Evolutionary conservation across 2,888 invertebrate species (phyloP).

Genomic region (Mesochorus sp.): DNA sequence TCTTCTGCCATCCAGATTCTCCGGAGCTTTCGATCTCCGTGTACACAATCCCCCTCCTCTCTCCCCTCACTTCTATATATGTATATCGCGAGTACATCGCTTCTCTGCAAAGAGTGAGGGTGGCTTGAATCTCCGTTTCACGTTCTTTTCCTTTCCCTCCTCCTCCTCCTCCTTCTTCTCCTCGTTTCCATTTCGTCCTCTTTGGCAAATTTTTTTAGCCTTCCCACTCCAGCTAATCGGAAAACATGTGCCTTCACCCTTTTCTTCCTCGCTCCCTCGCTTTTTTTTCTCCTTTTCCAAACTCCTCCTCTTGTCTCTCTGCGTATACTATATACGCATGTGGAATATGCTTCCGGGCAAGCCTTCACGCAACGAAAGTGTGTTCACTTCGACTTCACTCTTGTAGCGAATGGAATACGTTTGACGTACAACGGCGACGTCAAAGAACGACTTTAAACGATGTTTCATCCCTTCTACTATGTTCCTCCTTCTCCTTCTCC

Average conservation of each 20-base stretch:
- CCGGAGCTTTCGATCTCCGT: slow-evolving; percentile 34
- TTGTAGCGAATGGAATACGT: slow-evolving; percentile 49
- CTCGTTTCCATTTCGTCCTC: slow-evolving; percentile 31
- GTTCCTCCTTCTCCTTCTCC: not conserved
- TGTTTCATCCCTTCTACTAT: slow-evolving; percentile 20
- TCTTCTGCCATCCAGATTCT: slow-evolving; percentile 24
- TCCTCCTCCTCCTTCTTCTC: slow-evolving; percentile 36
- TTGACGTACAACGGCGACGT: slow-evolving; percentile 71
- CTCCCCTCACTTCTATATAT: not conserved
- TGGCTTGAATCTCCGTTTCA: slow-evolving; percentile 37
- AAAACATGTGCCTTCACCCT: slow-evolving; percentile 59
- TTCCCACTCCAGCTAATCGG: slow-evolving; percentile 47
- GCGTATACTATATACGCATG: slow-evolving; percentile 35
- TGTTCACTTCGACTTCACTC: slow-evolving; percentile 52
- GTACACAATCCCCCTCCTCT: not conserved
- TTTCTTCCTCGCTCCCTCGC: slow-evolving; percentile 61
- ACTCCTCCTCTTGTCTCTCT: slow-evolving; percentile 22
- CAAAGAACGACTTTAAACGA: slow-evolving; percentile 69
- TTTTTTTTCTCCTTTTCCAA: slow-evolving; percentile 51
- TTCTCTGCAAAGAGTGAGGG: slow-evolving; percentile 33
- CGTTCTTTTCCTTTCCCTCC: slow-evolving; percentile 45
- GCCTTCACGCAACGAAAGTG: slow-evolving; percentile 30
- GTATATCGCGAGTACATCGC: slow-evolving; percentile 19
- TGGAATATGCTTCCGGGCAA: slow-evolving; percentile 22
- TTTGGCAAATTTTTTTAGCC: slow-evolving; percentile 38